Base-by-base conservation (phyloP, 2,888 invertebrate genomes). In the Platypus cylindrus region DNA sequence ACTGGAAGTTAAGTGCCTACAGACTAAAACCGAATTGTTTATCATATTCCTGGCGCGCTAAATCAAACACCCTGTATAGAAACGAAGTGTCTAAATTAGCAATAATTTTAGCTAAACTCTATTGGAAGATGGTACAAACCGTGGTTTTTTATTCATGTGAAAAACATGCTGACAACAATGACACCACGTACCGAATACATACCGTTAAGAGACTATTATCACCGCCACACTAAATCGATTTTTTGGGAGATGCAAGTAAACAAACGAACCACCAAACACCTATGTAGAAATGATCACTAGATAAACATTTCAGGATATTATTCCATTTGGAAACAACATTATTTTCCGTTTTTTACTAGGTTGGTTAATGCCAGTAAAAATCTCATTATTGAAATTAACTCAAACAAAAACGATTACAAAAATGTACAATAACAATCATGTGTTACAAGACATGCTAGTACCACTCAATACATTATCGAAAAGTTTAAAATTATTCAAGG, bases 301-400 rank as follows among this genome's bases (percentile, higher is more conserved):
- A n/a, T n/a, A n/a, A n/a, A n/a, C n/a, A n/a, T n/a, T 47, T 9
- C 59, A 82, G 77, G 82, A 86, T 46, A 84, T 87, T 31, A 72
- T 87, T 36, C 77, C 85, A 0, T 87, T 86, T 56, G 86, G 85
- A 15, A 86, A 87, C 60, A 68, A 79, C 52, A 53, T 66, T 0
- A 18, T 81, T 17, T 86, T 86, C 62, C 73, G 86, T 1, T 70
- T 66, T 44, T 56, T 81, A 8, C 66, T 83, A 37, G 86, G 85
- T 1, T 86, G 85, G 85, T 63, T 81, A 62, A 74, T 82, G 62
- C 86, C 86, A 0, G 84, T 84, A 0, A 86, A 86, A 56, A 75
- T 86, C 7, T 76, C 84, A 0, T 65, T 86, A 5, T 62, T 87
- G 41, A 87, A 87, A 59, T 61, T 81, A 44, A 83, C 83, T 0